Percentiles rank a stretch among this genome's conserved stretches.
Conservation (phyloP, 2,113 vertebrate species). For the Lepisosteus osseus region DNA sequence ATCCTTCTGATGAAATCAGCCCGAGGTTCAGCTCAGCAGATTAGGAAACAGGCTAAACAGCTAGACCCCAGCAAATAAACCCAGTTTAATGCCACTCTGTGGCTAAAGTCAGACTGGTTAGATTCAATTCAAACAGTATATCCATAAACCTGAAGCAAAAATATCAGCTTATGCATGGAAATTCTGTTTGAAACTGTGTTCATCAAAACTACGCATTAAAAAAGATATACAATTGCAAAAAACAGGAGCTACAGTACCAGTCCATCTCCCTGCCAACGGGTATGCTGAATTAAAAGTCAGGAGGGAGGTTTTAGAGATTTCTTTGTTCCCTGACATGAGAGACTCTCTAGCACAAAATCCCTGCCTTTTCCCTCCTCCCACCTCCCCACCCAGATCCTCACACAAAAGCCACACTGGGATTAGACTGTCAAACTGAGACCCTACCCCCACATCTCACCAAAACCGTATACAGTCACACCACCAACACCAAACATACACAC, state of each 20-base stretch:
- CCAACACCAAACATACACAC: slow-evolving; percentile 12
- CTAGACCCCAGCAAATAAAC: too few relatives aligned
- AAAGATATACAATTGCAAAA: background rate
- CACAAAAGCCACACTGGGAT: slow-evolving; percentile 55
- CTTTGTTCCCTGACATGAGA: slow-evolving; percentile 56
- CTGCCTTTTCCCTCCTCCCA: slow-evolving; percentile 27
- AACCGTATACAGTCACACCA: slow-evolving; percentile 5
- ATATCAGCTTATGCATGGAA: too few relatives aligned
- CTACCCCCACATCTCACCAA: slow-evolving; percentile 39
- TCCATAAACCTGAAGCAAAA: too few relatives aligned
- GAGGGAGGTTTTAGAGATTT: slow-evolving; percentile 33
- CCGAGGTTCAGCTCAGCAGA: too few relatives aligned
- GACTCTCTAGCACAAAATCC: slow-evolving; percentile 44
- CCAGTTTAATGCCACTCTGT: too few relatives aligned
- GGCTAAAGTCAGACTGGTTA: too few relatives aligned
- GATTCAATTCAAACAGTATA: too few relatives aligned
- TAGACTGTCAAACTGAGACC: slow-evolving; percentile 56
- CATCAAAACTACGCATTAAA: too few relatives aligned
- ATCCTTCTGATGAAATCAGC: too few relatives aligned
- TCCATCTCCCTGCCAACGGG: slow-evolving; percentile 18
- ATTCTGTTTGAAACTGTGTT: too few relatives aligned
- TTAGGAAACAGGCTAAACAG: too few relatives aligned
- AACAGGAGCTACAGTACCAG: background rate
- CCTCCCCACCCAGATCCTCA: slow-evolving; percentile 43
- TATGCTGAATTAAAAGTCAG: slow-evolving; percentile 42